Conservation (phyloP, 1,140 invertebrate species). For the Drosophila melanica region DNA sequence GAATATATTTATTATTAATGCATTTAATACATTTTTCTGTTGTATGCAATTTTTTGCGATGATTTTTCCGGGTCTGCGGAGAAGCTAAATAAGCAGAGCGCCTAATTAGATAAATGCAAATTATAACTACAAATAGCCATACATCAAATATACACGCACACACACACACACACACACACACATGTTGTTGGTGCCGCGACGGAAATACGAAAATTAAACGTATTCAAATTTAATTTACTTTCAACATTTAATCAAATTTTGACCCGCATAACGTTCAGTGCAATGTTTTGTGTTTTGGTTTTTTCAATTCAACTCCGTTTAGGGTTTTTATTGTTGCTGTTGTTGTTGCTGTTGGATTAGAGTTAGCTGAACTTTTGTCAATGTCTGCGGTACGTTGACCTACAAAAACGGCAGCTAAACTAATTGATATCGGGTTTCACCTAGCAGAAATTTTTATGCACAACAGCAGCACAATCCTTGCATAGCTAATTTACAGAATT, state of each 20-base stretch:
- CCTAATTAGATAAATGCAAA: conserved; percentile 64
- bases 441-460: not conserved
- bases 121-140: conserved; percentile 66
- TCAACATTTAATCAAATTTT: conserved; percentile 78
- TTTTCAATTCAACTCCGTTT: conserved; percentile 67
- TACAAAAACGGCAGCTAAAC: conserved; percentile 33
- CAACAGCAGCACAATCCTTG: too few species aligned
- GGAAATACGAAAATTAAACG: conserved; percentile 81
- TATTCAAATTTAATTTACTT: conserved; percentile 81
- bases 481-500: too few species aligned
- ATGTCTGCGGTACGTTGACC: conserved; percentile 48
- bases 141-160: conserved; percentile 18
- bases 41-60: not conserved
- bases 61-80: not conserved
- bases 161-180: conserved; percentile 9
- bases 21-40: not conserved
- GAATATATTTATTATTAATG: too few species aligned
- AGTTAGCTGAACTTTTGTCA: conserved; percentile 43
- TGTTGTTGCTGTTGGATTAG: conserved; percentile 24
- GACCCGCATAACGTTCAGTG: conserved; percentile 56
- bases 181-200: conserved; percentile 6
- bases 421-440: conserved; percentile 41
- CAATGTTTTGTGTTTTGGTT: conserved; percentile 53
- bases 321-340: conserved; percentile 26
- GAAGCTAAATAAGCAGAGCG: conserved; percentile 27